Percentiles rank a stretch among this genome's conserved stretches.
Evolutionary conservation across 1,140 invertebrate species (phyloP).

Genomic region (Pogonognathellus flavescens): DNA sequence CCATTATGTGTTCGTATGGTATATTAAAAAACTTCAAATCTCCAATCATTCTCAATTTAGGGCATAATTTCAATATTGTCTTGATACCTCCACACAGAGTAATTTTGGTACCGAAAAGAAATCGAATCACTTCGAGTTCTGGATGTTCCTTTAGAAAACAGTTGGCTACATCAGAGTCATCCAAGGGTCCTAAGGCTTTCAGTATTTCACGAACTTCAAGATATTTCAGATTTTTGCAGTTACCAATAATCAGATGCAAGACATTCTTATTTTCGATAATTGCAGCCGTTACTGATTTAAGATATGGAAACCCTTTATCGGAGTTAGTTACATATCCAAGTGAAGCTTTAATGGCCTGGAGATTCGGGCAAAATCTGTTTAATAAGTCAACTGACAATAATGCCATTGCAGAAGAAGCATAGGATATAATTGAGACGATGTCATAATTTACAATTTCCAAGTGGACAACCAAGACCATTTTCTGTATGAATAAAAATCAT

Average conservation of each 20-base stretch:
- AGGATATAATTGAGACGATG: background rate
- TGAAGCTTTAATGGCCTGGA: conserved; percentile 56
- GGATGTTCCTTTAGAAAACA: background rate
- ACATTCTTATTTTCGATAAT: conserved; percentile 40
- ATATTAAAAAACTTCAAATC: conserved; percentile 46
- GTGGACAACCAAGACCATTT: conserved; percentile 15
- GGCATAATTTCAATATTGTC: conserved; percentile 45
- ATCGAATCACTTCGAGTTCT: conserved; percentile 51
- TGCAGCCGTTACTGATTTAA: conserved; percentile 38
- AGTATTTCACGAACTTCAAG: conserved; percentile 61
- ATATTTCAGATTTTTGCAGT: conserved; percentile 54
- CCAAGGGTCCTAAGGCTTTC: background rate
- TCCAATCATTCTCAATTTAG: conserved; percentile 53
- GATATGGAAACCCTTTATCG: background rate
- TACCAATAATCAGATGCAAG: conserved; percentile 20
- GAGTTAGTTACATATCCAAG: conserved; percentile 7
- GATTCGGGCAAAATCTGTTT: conserved; percentile 19
- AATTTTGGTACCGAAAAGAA: conserved; percentile 55
- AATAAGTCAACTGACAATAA: conserved; percentile 53
- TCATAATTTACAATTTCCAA: conserved; percentile 35
- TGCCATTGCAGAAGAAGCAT: conserved; percentile 18
- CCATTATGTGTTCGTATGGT: conserved; percentile 4
- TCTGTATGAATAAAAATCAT: conserved; percentile 1
- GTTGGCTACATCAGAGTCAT: conserved; percentile 26
- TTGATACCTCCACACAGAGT: conserved; percentile 22